These are phyloP conservation scores for Drosophila kurseongensis DNA, from an alignment of 1,140 invertebrate species.

Conservation along the genomic window DNA sequence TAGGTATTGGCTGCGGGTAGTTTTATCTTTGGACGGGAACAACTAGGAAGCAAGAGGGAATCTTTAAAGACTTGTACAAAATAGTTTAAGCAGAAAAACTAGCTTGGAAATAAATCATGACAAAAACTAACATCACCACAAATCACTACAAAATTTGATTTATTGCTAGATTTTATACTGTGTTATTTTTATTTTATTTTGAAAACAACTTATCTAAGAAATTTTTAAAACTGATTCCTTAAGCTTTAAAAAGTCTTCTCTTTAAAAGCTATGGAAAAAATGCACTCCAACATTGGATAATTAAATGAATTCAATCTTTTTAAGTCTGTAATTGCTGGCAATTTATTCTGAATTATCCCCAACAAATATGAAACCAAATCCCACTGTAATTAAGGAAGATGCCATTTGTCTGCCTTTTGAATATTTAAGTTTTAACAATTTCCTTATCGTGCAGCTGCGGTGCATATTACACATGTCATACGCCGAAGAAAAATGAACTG, in stretches of 20 bases:
- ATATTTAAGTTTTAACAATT: slow-evolving; percentile 38
- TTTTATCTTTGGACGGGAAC: slow-evolving; percentile 31
- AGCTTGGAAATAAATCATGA: background rate
- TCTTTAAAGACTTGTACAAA: slow-evolving; percentile 2
- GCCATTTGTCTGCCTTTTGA: slow-evolving; percentile 1
- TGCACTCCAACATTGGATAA: too few species aligned
- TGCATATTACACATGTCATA: slow-evolving; percentile 64
- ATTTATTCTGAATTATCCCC: background rate
- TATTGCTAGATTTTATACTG: background rate
- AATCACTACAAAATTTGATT: background rate
- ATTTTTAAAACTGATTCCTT: too few species aligned
- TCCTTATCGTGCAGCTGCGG: slow-evolving; percentile 58
- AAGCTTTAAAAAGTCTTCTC: too few species aligned
- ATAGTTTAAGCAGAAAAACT: background rate
- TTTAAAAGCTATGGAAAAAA: too few species aligned
- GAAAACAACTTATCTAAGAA: too few species aligned
- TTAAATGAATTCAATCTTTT: too few species aligned
- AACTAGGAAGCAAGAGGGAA: background rate
- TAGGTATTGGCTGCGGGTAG: slow-evolving; percentile 32
- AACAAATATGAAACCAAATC: background rate
- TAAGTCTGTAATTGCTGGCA: background rate
- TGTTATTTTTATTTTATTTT: too few species aligned
- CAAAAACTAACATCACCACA: background rate
- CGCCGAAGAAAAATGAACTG: slow-evolving; percentile 61
- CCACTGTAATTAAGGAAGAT: background rate